Evolutionary conservation across 2,113 vertebrate species (phyloP), one percentile per base, ranked within the genome.

Genomic region (Parotia lawesii): DNA sequence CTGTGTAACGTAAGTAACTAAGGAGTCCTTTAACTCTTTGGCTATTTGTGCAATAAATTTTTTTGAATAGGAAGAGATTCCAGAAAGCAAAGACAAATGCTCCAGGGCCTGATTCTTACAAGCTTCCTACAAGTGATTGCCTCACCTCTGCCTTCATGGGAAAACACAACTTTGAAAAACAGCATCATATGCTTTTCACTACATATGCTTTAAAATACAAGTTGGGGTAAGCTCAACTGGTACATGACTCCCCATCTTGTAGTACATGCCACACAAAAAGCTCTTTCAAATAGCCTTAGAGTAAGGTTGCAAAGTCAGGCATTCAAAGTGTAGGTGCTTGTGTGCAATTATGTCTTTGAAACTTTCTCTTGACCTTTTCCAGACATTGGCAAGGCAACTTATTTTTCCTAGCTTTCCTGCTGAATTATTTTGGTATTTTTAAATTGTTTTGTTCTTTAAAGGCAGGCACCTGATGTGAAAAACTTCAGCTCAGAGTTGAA

Each of bases 41-140:
- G 17, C 35, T 66, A 0, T 35, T 31, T 35, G 15, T 1, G 4
- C 29, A 78, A 25, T 45, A 21, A 0, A 1, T 65, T 58, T 45
- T 78, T 64, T 73, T n/a, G 1, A 47, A 12, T 12, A 64, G 35
- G 40, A 79, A 29, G 5, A 79, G 22, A 29, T 79, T 92, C 8
- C 54, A 62, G 22, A 60, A 75, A 82, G 22, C 33, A 58, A 79
- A 69, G 16, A 35, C 12, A 76, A 44, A 69, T 69, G 38, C 31
- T 78, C 6, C 40, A 53, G 48, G 48, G 20, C 25, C 37, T 61
- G 31, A 56, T 77, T 90, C 24, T 83, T 67, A 54, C 1, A 61
- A 72, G n/a, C 14, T 48, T 85, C 87, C 35, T 80, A 15, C 9
- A 47, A 60, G 11, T 60, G 12, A 15, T 15, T 67, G 28, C 11